These are phyloP conservation scores for Caenorhabditis sp. DNA, from an alignment of 2,888 invertebrate genomes.

Conservation along the genomic window DNA sequence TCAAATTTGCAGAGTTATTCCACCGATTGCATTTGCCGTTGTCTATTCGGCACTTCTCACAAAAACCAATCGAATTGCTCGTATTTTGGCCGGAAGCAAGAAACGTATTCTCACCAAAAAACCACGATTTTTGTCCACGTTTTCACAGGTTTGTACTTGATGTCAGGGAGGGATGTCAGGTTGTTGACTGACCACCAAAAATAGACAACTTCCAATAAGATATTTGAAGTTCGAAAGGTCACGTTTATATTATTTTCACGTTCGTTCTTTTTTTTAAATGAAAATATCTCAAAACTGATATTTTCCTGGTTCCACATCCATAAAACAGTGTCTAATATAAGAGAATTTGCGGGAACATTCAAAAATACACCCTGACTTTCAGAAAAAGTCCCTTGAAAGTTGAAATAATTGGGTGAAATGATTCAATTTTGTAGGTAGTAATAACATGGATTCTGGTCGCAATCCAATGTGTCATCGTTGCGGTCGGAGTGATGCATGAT, in stretches of 20 bases:
- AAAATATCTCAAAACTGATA: too few species aligned
- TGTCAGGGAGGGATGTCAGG: conserved; percentile 4
- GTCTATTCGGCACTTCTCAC: conserved; percentile 95
- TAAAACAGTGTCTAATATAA: too few species aligned
- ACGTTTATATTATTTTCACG: too few species aligned
- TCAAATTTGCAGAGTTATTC: conserved; percentile 72
- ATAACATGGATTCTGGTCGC: conserved; percentile 86
- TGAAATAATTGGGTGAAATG: too few species aligned
- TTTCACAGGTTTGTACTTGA: conserved; percentile 77
- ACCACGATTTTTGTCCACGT: conserved; percentile 90
- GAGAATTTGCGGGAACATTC: too few species aligned
- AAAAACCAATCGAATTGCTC: conserved; percentile 93
- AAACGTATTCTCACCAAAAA: conserved; percentile 87
- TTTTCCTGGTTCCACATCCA: too few species aligned
- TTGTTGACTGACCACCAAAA: neutral
- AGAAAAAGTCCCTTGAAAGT: too few species aligned
- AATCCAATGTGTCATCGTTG: conserved; percentile 83
- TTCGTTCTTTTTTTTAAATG: too few species aligned
- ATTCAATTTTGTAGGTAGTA: conserved; percentile 76
- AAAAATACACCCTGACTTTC: too few species aligned
- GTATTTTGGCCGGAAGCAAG: conserved; percentile 96
- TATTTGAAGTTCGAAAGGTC: too few species aligned
- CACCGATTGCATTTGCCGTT: conserved; percentile 87
- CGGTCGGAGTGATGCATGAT: conserved; percentile 77
- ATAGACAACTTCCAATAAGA: too few species aligned